Evolutionary conservation across 1,140 invertebrate species (phyloP), one percentile per base, ranked within the genome.

Genomic region (Euschistus heros): DNA sequence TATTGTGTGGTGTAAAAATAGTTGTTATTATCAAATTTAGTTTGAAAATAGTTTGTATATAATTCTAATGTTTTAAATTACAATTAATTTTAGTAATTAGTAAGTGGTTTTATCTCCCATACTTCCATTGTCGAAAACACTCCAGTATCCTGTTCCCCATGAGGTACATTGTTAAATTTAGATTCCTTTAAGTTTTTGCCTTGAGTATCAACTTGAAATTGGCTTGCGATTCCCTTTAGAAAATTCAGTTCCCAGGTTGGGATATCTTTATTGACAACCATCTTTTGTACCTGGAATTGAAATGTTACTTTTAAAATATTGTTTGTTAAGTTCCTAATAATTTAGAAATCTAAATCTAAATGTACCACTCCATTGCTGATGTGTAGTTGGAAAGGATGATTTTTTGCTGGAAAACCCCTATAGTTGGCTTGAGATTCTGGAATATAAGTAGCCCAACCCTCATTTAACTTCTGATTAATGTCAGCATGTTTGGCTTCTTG

Each of bases 61-160:
- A 15, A 20, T 33, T 15, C 26, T 59, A 4, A 27, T 26, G 26
- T 22, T 59, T 22, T 4, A 7, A 59, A 59, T 33, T 59, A 7
- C 14, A 2, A 3, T n/a, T 59, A 1, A 24, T 20, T 20, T 2
- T 3, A 22, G 1, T 22, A 4, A 27, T 59, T 13, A 55, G 8
- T 24, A 18, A 55, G 52, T 55, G 7, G 10, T 7, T 10, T 55
- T 13, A 10, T n/a, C n/a, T n/a, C n/a, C n/a, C 26, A 14, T 64
- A 67, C 66, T 30, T 88, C 86, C 81, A 86, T 83, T 46, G 80
- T 80, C 66, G 78, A 83, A 74, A 79, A 88, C n/a, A 78, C 78
- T 81, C 67, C 78, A 60, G 47, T 66, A 76, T 13, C 78, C 70
- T 78, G 68, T 20, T 76, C 74, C 55, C 77, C 69, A n/a, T 80